phyloP scores from a whole-genome alignment of 2,888 invertebrate genomes.

The Lithosia quadra region DNA sequence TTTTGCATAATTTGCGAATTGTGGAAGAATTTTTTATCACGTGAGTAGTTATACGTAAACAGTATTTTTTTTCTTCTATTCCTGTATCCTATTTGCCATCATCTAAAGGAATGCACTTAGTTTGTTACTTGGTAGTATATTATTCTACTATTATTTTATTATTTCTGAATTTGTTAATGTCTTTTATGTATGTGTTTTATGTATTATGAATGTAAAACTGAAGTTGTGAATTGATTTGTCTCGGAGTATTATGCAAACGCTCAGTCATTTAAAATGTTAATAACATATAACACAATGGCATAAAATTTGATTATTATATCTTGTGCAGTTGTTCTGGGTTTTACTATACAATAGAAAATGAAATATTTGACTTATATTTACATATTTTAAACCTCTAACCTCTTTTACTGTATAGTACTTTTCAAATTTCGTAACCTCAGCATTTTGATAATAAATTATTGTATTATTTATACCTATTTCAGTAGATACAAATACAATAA shows the following conservation, averaged over 20 bases:
- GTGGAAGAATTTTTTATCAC: slow-evolving; percentile 15
- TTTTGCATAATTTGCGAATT: slow-evolving; percentile 12
- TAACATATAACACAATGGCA: slow-evolving; percentile 1
- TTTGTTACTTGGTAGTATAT: background rate
- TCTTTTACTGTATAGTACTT: background rate
- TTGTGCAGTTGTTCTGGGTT: background rate
- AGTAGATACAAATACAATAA: background rate
- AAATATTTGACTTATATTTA: slow-evolving; percentile 4
- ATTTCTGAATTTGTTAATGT: background rate
- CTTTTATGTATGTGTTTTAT: too few relatives aligned
- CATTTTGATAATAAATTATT: background rate
- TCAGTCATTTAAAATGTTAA: background rate
- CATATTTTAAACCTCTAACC: slow-evolving; percentile 15
- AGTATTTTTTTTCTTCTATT: background rate
- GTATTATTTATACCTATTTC: background rate
- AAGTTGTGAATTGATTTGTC: too few relatives aligned
- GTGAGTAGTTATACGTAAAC: slow-evolving; percentile 33
- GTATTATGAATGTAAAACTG: too few relatives aligned
- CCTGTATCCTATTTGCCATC: background rate
- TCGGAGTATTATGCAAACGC: background rate
- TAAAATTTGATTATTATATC: background rate
- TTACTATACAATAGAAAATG: background rate
- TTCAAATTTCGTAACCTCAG: too few relatives aligned
- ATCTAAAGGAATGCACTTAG: background rate
- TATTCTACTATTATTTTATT: background rate